These are phyloP conservation scores for Rousettus leschenaultii DNA, from an alignment of 2,113 vertebrate genomes.

Conservation along the genomic window DNA sequence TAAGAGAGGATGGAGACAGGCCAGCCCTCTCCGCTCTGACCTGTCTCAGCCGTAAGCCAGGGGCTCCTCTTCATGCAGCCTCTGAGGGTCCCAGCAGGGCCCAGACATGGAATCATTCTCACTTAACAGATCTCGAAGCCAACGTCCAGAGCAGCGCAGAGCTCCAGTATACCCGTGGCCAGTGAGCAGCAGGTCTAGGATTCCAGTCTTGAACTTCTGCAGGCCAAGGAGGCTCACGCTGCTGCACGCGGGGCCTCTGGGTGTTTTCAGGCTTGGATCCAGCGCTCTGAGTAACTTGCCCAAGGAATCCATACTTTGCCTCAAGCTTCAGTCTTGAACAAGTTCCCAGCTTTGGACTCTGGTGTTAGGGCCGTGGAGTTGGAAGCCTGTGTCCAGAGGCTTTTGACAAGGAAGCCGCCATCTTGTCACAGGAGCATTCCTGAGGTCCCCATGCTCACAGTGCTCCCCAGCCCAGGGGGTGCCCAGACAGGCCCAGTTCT, in stretches of 20 bases:
- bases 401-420: neutral
- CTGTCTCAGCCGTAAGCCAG: neutral
- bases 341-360: neutral
- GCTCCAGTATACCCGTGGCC: rapidly evolving
- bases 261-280: neutral
- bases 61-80: neutral
- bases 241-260: neutral
- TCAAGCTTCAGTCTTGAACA: neutral
- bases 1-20: neutral
- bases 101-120: neutral
- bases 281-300: neutral
- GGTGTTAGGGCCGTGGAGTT: neutral
- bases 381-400: neutral
- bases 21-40: neutral
- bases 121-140: neutral
- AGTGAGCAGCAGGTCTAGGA: neutral
- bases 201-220: neutral
- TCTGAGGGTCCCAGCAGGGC: neutral
- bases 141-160: neutral
- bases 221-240: neutral
- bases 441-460: neutral
- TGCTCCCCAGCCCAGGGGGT: neutral
- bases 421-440: neutral
- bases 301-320: neutral
- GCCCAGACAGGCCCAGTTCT: neutral